These are phyloP conservation scores for Scopus umbretta DNA, from an alignment of 2,113 vertebrate species.

Conservation along the genomic window DNA sequence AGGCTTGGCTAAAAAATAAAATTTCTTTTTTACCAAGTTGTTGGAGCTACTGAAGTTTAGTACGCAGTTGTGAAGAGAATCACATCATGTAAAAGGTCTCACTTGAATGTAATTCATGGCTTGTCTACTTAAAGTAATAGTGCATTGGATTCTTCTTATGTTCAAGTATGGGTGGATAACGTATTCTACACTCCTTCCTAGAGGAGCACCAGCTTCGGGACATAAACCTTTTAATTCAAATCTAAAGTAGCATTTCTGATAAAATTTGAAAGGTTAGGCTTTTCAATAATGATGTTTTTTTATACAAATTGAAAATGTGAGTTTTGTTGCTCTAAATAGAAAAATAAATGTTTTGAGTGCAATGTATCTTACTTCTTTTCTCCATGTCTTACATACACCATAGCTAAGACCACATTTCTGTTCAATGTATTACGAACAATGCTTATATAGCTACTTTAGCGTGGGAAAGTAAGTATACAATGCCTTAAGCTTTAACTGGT, in stretches of 20 bases:
- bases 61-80: background rate
- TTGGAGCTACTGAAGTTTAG: background rate
- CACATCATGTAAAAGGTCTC: background rate
- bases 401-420: no score
- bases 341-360: background rate
- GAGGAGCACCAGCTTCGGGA: background rate
- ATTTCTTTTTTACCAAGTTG: background rate
- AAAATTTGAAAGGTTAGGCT: background rate
- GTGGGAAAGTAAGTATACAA: background rate
- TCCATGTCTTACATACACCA: background rate
- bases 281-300: background rate
- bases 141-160: background rate
- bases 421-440: background rate
- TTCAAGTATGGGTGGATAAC: background rate
- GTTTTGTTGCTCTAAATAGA: background rate
- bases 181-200: background rate
- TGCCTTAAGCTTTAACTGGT: background rate
- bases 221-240: background rate
- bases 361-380: background rate
- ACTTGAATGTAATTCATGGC: background rate
- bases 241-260: background rate
- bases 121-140: background rate
- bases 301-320: background rate
- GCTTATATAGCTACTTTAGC: background rate
- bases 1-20: background rate